phyloP scores from a whole-genome alignment of 2,113 vertebrate genomes.

The Manacus vitellinus region DNA sequence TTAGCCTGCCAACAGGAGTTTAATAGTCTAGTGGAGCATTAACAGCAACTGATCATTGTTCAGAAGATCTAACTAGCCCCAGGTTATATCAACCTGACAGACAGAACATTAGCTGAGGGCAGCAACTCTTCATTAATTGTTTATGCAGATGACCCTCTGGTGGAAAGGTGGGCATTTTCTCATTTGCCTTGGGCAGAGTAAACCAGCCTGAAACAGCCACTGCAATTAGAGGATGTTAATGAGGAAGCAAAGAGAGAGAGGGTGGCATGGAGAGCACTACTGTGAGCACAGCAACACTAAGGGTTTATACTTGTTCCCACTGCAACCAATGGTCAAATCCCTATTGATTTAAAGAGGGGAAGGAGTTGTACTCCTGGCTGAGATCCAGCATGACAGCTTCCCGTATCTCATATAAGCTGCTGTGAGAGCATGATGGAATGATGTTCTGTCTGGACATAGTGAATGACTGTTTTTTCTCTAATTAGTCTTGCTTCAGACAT shows the following conservation, averaged over 20 bases:
- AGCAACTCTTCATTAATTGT: slow-evolving; percentile 36
- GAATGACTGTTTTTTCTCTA: not conserved
- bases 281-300: not conserved
- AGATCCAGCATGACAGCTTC: not conserved
- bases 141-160: slow-evolving; percentile 16
- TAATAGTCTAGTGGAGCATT: slow-evolving; percentile 32
- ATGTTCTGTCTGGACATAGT: not conserved
- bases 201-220: not conserved
- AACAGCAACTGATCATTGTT: slow-evolving; percentile 15
- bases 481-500: not conserved
- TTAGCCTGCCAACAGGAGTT: slow-evolving; percentile 36
- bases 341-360: not conserved
- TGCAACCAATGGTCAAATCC: not conserved
- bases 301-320: not conserved
- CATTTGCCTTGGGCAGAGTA: slow-evolving; percentile 24
- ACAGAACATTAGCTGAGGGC: slow-evolving; percentile 1
- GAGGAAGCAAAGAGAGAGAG: not conserved
- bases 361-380: not conserved
- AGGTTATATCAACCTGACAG: slow-evolving; percentile 28
- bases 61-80: slow-evolving; percentile 16
- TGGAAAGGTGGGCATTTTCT: slow-evolving; percentile 26
- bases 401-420: not conserved
- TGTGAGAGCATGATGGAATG: not conserved
- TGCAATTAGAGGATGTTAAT: slow-evolving; percentile 29
- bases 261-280: not conserved